phyloP scores from a whole-genome alignment of 2,113 vertebrate species.

The Corythornis madagascariensis region DNA sequence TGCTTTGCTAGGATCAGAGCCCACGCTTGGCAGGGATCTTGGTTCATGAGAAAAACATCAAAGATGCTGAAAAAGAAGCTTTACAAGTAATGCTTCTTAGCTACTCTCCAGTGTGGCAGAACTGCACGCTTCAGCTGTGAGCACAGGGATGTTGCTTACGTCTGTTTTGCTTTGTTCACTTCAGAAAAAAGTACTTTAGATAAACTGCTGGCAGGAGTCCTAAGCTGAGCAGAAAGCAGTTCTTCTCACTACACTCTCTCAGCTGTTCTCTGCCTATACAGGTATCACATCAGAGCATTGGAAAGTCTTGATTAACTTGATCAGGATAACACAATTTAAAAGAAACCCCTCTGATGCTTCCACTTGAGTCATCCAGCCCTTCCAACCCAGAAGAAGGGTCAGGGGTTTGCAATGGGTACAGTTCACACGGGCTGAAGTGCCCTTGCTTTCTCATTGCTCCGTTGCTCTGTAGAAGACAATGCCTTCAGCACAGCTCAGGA shows the following conservation, averaged over 20 bases:
- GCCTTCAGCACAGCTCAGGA: too few species aligned
- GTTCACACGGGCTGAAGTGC: too few species aligned
- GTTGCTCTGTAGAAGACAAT: too few species aligned
- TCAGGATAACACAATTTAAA: neutral
- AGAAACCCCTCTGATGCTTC: neutral
- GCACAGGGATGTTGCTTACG: neutral
- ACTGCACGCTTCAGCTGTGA: neutral
- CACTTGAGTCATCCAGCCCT: accelerated
- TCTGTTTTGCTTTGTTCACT: neutral
- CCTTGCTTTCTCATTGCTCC: too few species aligned
- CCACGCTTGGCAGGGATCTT: neutral
- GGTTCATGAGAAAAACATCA: neutral
- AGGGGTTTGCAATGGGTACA: neutral
- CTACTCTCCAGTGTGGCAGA: neutral
- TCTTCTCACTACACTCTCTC: neutral
- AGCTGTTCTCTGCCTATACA: neutral
- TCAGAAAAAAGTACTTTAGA: neutral
- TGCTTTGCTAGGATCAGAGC: neutral
- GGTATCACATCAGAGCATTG: neutral
- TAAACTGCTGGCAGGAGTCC: neutral
- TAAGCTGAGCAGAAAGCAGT: neutral
- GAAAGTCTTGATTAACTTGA: neutral
- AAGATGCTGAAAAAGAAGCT: neutral
- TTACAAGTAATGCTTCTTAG: neutral
- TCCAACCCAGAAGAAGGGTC: neutral